Evolutionary conservation across 35 echinoderm and acorn worm species (phyloP), one percentile per base, ranked within the genome.

Genomic region (Strongylocentrotus purpuratus): DNA sequence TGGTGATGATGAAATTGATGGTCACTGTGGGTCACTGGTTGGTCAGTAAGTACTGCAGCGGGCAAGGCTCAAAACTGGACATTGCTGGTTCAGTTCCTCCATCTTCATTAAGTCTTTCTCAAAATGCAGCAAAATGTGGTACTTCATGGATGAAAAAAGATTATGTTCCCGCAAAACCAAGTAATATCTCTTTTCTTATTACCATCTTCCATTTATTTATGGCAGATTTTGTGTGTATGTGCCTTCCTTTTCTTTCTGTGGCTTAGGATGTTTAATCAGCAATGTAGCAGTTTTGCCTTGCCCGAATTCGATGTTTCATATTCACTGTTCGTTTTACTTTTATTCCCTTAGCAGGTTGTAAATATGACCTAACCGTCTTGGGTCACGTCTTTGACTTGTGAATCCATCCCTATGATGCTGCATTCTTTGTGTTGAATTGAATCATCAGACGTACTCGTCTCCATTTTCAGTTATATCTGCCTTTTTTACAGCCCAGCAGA

Each of bases 11-110:
- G 7, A 78, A 59, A 59, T 59, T 78, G 65, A 78, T 78, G 65
- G 65, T 78, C 65, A 70, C 61, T 70, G 17, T 70, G 17, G 61
- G 61, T 70, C 61, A 78, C 65, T 46, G 87, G 87, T 46, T 46
- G 87, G 87, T 89, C 87, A 89, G 87, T 89, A 89, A 89, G 87
- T 89, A 89, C 87, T 7, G 87, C 45, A 78, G n/a, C 41, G 87
- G 87, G 87, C 7, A 89, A 1, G 87, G 87, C 12, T 4, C 32
- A 33, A 45, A 46, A 46, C 87, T 33, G 87, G 17, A 28, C 87
- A 89, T 89, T 41, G 87, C 87, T 89, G 33, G 87, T 89, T 46
- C 22, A 9, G 0, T 78, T 7, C 22, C 20, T 18, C 65, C n/a
- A 22, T n/a, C 65, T 78, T 78, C 65, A 8, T 22, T 3, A 78